Base-by-base conservation (phyloP, 2,113 vertebrate species). In the Pica pica region DNA sequence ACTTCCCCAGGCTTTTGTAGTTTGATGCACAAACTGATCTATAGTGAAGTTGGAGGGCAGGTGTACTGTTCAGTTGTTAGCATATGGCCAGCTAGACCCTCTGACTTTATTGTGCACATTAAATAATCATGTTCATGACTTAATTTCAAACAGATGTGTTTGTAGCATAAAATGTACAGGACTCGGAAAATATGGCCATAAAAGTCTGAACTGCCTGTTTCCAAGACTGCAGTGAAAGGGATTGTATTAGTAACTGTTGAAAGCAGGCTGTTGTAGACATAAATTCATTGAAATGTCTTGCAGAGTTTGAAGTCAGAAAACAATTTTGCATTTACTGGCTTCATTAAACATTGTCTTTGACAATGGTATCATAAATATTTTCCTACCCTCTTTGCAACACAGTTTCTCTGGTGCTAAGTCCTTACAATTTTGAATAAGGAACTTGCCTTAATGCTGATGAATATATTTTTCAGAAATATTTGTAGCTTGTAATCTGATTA, bases 121-220 rank as follows among this genome's bases (percentile, higher is more conserved):
- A 84, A 89, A 84, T 41, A 93, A 82, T 82, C 37, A 17, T 61
- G 49, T 75, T 82, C 37, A 61, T 73, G 41, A 88, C 57, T 84
- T 95, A 76, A 93, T 93, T 85, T 82, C 67, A 49, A 87, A 49
- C 77, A 91, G 81, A 95, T 89, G n/a, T 64, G n/a, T 69, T 81
- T 37, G 23, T 52, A 71, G 42, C 39, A n/a, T 74, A 53, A 78
- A 75, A 26, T 26, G 8, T 68, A 60, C 12, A 84, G 46, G 44
- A 67, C 35, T 84, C 91, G 57, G 65, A 82, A 91, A 79, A 50
- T 60, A 64, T 4, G 53, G 37, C 46, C 46, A 33, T 82, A 24
- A 57, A 73, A 76, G 9, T 52, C 57, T 57, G 60, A 89, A 85
- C 22, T 37, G 61, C 11, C 49, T 31, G 23, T 61, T 91, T 91